Evolutionary conservation across 2,113 vertebrate species (phyloP).

Genomic region (Saccopteryx bilineata): DNA sequence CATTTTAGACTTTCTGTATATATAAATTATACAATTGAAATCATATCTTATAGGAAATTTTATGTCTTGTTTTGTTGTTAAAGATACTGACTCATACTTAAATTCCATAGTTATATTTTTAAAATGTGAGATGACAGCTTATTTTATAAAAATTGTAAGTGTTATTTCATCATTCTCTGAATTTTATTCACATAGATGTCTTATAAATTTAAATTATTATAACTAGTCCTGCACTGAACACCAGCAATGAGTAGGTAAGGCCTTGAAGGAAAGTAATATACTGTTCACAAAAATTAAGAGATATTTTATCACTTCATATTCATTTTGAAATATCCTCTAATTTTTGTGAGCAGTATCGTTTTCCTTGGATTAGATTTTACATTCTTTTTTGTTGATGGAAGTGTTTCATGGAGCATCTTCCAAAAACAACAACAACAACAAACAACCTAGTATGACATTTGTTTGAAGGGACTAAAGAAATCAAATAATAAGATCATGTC

Average conservation of each 20-base stretch:
- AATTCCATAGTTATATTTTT: neutral
- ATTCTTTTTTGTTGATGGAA: neutral
- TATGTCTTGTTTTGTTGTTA: neutral
- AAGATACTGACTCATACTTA: neutral
- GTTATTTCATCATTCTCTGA: neutral
- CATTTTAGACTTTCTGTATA: neutral
- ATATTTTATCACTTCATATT: too few species aligned
- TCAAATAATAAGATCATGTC: neutral
- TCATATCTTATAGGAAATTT: neutral
- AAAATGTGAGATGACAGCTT: neutral
- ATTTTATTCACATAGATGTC: neutral
- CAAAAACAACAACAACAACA: neutral
- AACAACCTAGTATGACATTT: neutral
- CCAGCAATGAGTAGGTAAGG: neutral
- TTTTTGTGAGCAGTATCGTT: too few species aligned
- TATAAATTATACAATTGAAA: neutral
- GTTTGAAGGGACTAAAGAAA: neutral
- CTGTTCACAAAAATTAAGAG: too few species aligned
- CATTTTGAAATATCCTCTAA: too few species aligned
- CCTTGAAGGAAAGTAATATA: neutral
- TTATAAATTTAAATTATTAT: neutral
- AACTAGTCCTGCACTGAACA: neutral
- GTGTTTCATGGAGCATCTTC: neutral
- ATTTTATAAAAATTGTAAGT: conserved; percentile 13
- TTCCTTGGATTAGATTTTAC: neutral